Percentiles rank a stretch among this genome's conserved stretches.
phyloP scores from a whole-genome alignment of 2,113 vertebrate genomes.

The Engraulis encrasicolus region DNA sequence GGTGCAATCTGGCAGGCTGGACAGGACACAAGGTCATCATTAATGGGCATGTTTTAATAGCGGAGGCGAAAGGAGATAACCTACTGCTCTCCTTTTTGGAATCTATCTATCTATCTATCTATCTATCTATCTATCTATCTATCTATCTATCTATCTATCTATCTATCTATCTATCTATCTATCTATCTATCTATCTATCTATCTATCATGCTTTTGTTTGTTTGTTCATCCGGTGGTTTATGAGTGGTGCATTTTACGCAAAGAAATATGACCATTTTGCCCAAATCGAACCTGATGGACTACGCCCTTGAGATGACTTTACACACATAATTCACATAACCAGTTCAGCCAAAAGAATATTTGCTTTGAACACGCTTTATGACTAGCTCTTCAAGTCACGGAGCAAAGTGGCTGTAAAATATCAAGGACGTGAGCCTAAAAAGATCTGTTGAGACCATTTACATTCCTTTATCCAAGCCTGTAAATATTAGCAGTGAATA shows the following conservation, averaged over 20 bases:
- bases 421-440: not conserved
- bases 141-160: not conserved
- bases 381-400: not conserved
- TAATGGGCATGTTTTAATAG: not conserved
- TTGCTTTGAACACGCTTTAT: not conserved
- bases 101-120: not conserved
- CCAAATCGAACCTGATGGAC: not conserved
- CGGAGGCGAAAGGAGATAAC: conserved; percentile 31
- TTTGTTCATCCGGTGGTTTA: too few species aligned
- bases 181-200: not conserved
- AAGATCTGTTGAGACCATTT: not conserved
- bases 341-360: not conserved
- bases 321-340: not conserved
- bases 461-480: not conserved
- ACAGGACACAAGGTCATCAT: conserved; percentile 52
- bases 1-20: conserved; percentile 55
- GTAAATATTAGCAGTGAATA: not conserved
- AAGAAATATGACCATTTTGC: not conserved
- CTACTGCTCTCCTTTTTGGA: conserved; percentile 12
- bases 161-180: not conserved
- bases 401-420: not conserved
- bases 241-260: too few species aligned
- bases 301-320: not conserved
- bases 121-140: not conserved
- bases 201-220: too few species aligned